These are phyloP conservation scores for Theodoxus fluviatilis DNA, from an alignment of 2,888 invertebrate genomes.

Conservation along the genomic window DNA sequence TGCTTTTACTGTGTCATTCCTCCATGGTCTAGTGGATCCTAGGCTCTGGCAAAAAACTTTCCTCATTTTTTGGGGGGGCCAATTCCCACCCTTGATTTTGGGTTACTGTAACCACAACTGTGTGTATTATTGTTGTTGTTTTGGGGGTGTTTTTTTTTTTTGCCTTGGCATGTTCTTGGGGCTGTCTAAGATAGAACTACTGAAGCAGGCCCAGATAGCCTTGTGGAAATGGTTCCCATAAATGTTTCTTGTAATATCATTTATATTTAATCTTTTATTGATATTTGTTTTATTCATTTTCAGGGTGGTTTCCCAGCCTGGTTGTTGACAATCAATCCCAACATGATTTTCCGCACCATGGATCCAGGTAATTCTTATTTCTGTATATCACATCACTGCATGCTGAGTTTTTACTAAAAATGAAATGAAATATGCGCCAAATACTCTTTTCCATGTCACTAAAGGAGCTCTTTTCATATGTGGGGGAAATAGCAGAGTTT, in stretches of 20 bases:
- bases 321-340: slow-evolving; percentile 56
- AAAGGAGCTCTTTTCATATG: no score
- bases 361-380: slow-evolving; percentile 56
- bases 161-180: background rate
- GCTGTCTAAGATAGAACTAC: background rate
- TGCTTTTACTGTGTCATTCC: background rate
- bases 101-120: no score
- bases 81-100: no score
- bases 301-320: slow-evolving; percentile 66
- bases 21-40: no score
- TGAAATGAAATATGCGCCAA: no score
- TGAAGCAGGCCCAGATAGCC: background rate
- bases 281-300: slow-evolving; percentile 28
- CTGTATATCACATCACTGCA: slow-evolving; percentile 43
- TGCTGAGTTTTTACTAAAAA: background rate
- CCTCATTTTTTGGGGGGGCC: no score
- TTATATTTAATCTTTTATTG: background rate
- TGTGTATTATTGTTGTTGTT: no score
- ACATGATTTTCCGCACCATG: slow-evolving; percentile 59
- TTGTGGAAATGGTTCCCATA: background rate
- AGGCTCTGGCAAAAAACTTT: no score
- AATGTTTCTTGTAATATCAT: background rate
- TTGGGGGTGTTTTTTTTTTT: background rate
- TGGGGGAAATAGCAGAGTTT: no score
- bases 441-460: no score